Base-by-base conservation (phyloP, 2,797 vertebrate species). In the Anabacerthia variegaticeps region DNA sequence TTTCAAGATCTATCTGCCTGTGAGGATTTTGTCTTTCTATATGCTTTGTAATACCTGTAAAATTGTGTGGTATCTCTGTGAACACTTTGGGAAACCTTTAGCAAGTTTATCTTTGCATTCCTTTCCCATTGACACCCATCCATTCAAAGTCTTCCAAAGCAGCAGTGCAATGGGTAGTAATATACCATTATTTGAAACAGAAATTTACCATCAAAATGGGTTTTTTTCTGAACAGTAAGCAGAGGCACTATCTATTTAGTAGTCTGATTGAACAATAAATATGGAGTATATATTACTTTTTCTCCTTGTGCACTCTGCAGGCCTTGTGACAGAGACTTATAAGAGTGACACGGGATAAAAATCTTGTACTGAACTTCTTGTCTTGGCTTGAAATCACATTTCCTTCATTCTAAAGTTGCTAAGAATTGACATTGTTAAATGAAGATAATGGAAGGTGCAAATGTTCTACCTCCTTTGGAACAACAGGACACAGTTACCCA, bases 391-490 rank as follows among this genome's bases (percentile, higher is more conserved):
- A 81, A 81, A 73, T 56, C 34, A 77, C 43, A 49, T 78, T 91
- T 95, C 62, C 79, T 96, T 73, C 28, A 30, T 69, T 84, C 37
- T 68, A 78, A 73, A 43, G 16, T 37, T 76, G 55, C 55, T 89
- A 68, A 88, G 91, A 91, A 94, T 10, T 96, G 34, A 39, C 83
- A 88, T 74, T 44, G 52, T 94, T 84, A 77, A 88, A 51, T 62
- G 3, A 72, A 83, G 41, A 44, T 85, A 92, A 88, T 81, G 85
- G 78, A 91, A 93, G 55, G 73, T 88, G 66, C 58, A 97, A 94
- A 88, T 56, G 8, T 71, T 83, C 54, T 73, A 37, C 34, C 67
- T 66, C 43, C 46, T 77, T 80, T 73, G 89, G 51, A 84, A 92
- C 77, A 95, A 94, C 46, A 86, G 76, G 85, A 89, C 73, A 84